Evolutionary conservation across 2,113 vertebrate species (phyloP).

Genomic region (Neolamprologus devosi): DNA sequence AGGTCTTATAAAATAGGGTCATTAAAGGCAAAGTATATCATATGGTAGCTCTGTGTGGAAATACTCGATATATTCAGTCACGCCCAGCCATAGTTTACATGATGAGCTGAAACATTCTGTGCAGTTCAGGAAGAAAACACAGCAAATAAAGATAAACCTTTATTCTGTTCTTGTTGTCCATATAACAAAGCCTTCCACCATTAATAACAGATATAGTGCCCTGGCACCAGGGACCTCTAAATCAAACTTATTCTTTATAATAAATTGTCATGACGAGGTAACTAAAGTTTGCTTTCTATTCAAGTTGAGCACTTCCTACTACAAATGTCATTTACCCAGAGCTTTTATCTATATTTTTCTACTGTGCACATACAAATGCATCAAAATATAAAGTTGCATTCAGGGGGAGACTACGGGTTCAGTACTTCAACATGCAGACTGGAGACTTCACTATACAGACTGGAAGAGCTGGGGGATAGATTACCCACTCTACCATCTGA

Average conservation of each 20-base stretch:
- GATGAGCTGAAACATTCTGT: background rate
- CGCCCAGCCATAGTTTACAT: background rate
- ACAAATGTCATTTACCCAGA: background rate
- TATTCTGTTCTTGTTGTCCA: background rate
- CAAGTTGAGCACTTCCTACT: background rate
- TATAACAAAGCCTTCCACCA: background rate
- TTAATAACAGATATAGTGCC: background rate
- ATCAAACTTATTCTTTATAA: background rate
- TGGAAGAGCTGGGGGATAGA: background rate
- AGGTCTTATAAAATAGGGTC: background rate
- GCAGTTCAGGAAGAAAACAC: background rate
- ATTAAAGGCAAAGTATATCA: background rate
- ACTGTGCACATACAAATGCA: background rate
- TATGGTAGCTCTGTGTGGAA: background rate
- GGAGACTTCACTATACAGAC: background rate
- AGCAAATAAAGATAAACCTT: background rate
- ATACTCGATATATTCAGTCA: background rate
- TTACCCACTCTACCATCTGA: background rate
- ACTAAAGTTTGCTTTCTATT: background rate
- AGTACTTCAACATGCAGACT: background rate
- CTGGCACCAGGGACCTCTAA: background rate
- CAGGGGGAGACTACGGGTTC: background rate
- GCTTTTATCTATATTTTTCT: background rate
- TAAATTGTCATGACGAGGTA: background rate
- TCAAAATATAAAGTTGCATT: accelerated